Conservation (phyloP, 2,888 invertebrate genomes). For the Galerucella pusilla region DNA sequence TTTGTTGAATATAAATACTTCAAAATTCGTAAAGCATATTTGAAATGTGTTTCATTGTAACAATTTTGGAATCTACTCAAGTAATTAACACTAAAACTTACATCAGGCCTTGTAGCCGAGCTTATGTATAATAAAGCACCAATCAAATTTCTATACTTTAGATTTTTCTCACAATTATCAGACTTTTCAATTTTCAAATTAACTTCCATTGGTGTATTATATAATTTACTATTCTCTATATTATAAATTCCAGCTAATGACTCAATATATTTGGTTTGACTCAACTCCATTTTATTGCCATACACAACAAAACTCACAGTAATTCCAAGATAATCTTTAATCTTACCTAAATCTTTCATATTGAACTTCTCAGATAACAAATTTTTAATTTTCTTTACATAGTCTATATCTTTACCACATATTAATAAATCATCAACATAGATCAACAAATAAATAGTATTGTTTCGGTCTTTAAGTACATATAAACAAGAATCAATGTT, state of each 20-base stretch:
- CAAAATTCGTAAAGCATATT: too few relatives aligned
- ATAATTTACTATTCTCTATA: constrained; percentile 28
- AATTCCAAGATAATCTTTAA: constrained; percentile 36
- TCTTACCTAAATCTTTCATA: constrained; percentile 41
- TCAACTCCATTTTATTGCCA: constrained; percentile 19
- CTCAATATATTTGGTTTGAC: constrained; percentile 35
- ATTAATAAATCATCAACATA: constrained; percentile 44
- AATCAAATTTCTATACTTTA: constrained; percentile 36
- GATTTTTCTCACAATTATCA: too few relatives aligned
- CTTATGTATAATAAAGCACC: constrained; percentile 34
- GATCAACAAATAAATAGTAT: constrained; percentile 26
- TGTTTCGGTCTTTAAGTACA: constrained; percentile 8
- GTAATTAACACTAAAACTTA: constrained; percentile 30
- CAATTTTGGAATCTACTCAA: too few relatives aligned
- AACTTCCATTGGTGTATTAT: constrained; percentile 36
- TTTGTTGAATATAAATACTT: too few relatives aligned
- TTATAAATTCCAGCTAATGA: constrained; percentile 29
- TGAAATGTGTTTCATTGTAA: too few relatives aligned
- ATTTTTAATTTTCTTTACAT: constrained; percentile 33
- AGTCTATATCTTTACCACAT: constrained; percentile 23
- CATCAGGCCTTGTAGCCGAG: constrained; percentile 38
- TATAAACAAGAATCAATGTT: constrained; percentile 38
- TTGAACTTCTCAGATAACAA: constrained; percentile 29
- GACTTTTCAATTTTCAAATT: constrained; percentile 36
- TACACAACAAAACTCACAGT: constrained; percentile 32